Evolutionary conservation across 2,797 vertebrate genomes (phyloP).

Genomic region (Bradypus variegatus): DNA sequence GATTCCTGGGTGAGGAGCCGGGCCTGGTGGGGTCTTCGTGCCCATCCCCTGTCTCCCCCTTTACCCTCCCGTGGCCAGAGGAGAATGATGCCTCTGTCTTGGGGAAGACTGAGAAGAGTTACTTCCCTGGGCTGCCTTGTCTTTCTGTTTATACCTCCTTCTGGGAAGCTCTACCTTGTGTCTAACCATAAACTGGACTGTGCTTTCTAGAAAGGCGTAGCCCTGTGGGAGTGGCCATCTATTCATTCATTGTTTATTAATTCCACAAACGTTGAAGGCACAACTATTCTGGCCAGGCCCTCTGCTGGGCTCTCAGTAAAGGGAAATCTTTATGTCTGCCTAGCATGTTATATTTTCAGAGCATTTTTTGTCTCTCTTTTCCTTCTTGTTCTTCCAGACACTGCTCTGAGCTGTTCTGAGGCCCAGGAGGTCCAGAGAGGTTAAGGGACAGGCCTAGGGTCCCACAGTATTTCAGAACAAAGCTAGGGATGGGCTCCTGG

Average conservation of each 20-base stretch:
- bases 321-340: not conserved
- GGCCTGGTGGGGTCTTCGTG: not conserved
- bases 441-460: not conserved
- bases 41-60: not conserved
- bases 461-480: not conserved
- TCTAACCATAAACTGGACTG: not conserved
- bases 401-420: not conserved
- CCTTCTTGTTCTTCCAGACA: not conserved
- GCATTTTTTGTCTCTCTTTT: not conserved
- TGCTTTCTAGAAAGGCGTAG: not conserved
- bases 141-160: not conserved
- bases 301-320: not conserved
- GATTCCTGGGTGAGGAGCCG: slow-evolving; percentile 66
- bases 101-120: not conserved
- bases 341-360: not conserved
- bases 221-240: not conserved
- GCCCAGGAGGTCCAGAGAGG: not conserved
- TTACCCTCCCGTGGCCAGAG: not conserved
- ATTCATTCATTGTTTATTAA: not conserved
- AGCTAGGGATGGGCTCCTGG: not conserved
- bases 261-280: not conserved
- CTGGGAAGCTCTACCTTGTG: not conserved
- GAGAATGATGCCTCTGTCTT: not conserved
- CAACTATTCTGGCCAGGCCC: not conserved
- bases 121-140: not conserved